These are phyloP conservation scores for Varanus komodoensis DNA, from an alignment of 2,113 vertebrate genomes.

Conservation along the genomic window DNA sequence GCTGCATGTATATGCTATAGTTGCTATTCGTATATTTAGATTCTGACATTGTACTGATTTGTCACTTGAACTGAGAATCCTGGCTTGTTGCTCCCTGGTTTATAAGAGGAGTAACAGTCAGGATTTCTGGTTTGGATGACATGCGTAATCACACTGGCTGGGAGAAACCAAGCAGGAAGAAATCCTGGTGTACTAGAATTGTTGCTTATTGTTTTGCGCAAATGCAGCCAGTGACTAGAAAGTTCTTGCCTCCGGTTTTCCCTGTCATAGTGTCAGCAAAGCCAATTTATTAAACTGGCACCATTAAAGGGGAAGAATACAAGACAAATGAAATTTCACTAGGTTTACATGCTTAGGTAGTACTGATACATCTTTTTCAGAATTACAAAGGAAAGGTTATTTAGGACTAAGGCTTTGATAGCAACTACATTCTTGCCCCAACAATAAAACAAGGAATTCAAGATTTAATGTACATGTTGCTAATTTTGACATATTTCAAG, in stretches of 20 bases:
- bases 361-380: not conserved
- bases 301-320: not conserved
- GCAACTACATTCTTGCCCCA: not conserved
- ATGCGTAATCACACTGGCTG: not conserved
- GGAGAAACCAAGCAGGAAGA: not conserved
- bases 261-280: not conserved
- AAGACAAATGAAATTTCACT: conserved; percentile 17
- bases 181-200: too few relatives aligned
- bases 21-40: not conserved
- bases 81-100: not conserved
- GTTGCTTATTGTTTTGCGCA: too few relatives aligned
- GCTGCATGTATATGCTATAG: not conserved
- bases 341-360: conserved; percentile 11
- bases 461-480: conserved; percentile 4
- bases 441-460: conserved; percentile 25
- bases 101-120: not conserved
- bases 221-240: not conserved
- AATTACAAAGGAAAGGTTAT: too few relatives aligned
- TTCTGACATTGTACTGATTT: not conserved
- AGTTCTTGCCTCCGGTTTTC: not conserved
- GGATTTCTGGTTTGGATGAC: not conserved
- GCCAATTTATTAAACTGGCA: not conserved
- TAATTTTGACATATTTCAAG: conserved; percentile 7
- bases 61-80: not conserved
- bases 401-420: conserved; percentile 34